Base-by-base conservation (phyloP, 1,140 invertebrate species). In the Drosophila kepulauana region DNA sequence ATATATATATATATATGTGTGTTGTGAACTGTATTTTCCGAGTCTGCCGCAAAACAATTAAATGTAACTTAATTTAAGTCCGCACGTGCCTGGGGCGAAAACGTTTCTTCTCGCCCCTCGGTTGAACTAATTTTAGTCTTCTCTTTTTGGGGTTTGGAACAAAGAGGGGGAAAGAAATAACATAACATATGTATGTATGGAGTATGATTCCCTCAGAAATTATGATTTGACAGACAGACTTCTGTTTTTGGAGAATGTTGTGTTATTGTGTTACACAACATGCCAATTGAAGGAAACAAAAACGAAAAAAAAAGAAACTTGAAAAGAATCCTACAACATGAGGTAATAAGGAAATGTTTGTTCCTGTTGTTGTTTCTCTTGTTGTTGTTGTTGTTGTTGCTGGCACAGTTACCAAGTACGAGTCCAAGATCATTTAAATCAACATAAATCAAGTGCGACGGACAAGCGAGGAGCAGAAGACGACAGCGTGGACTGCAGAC, bases 61-160 rank as follows among this genome's bases (percentile, higher is more conserved):
- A 58, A 51, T 63, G 66, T 13, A 74, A 77, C 62, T 78, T 86
- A 54, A 79, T 82, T 86, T 71, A 61, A 49, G 66, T 65, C 56
- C 38, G 51, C 76, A 67, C 79, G 71, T 82, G 75, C 52, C 79
- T 35, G 13, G 10, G 59, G 48, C 11, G 15, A 30, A 4, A 11
- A 28, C 35, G 11, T 15, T 48, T 3, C 33, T 5, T 13, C 10
- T 46, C 4, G 10, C 33, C 30, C 43, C 51, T 56, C 52, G 11
- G 51, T 46, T 46, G 41, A n/a, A 67, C 64, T 67, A 67, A 67
- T 57, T 67, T 67, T 67, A 67, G 64, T 46, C 45, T 20, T 41
- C 38, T 52, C n/a, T 33, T 52, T 52, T 4, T 30, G n/a, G 3
- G 7, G 11, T 38, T 11, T 16, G 30, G 11, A 13, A 25, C 20